phyloP scores from a whole-genome alignment of 2,888 invertebrate genomes.

The Euplexia lucipara region DNA sequence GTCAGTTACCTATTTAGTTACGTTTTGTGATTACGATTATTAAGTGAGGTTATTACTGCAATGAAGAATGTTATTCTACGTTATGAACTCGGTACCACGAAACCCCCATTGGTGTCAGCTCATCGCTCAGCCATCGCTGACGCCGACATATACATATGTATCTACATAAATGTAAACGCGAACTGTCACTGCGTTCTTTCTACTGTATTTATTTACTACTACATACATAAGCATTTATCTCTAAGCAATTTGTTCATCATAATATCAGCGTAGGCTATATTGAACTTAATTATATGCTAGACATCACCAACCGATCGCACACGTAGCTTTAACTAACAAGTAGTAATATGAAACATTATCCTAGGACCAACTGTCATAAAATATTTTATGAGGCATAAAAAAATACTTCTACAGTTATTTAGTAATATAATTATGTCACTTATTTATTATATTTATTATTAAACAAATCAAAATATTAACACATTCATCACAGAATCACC shows the following conservation, averaged over 20 bases:
- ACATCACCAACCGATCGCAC: slow-evolving; percentile 7
- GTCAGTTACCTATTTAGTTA: too few relatives aligned
- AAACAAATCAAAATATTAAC: slow-evolving; percentile 11
- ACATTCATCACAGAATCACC: not conserved
- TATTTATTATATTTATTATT: slow-evolving; percentile 4
- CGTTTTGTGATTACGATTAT: too few relatives aligned
- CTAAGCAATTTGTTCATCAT: slow-evolving; percentile 33
- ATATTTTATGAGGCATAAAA: slow-evolving; percentile 18
- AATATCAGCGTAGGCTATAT: not conserved
- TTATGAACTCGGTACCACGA: too few relatives aligned
- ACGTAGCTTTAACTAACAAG: slow-evolving; percentile 8
- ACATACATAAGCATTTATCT: slow-evolving; percentile 11
- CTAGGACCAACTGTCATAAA: slow-evolving; percentile 15
- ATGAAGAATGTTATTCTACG: too few relatives aligned
- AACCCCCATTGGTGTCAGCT: too few relatives aligned
- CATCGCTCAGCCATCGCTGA: too few relatives aligned
- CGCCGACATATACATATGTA: too few relatives aligned
- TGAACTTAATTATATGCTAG: slow-evolving; percentile 22
- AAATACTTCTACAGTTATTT: slow-evolving; percentile 6
- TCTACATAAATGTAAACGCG: not conserved
- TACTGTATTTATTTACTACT: slow-evolving; percentile 11
- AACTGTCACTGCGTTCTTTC: not conserved
- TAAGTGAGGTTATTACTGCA: too few relatives aligned
- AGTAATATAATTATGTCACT: not conserved
- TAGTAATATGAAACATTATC: slow-evolving; percentile 18